Base-by-base conservation (phyloP, 2,888 invertebrate genomes). In the Blomia tropicalis region DNA sequence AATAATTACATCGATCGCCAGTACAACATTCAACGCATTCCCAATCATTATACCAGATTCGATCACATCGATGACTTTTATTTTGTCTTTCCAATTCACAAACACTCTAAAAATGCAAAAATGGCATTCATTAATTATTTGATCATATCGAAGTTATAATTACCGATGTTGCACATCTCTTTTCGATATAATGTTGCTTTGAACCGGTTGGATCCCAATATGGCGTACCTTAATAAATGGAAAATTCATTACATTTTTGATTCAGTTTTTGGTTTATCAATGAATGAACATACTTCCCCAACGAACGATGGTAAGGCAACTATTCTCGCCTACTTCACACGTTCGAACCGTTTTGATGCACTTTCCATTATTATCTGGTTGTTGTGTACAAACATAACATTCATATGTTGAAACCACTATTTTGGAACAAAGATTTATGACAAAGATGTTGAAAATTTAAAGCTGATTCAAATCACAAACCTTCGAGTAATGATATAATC, bases 1-100 rank as follows among this genome's bases (percentile, higher is more conserved):
- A 95, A 73, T 87, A 93, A 75, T 95, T 95, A 75, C 93, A 95
- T 61, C 88, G 80, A 74, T 95, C 93, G 58, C 93, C 93, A 71
- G 85, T 85, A 72, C 95, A 95, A 75, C 93, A 95, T 73, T 93
- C 91, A 0, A 87, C 84, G 75, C 93, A 95, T 67, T 84, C 83
- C 95, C 93, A 95, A 75, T 95, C 93, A 71, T 89, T 84, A 71
- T 92, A 95, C 91, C 71, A 88, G 69, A 91, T 87, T 70, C 88
- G 83, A 1, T 88, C 86, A 71, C 91, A 92, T 64, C 82, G 78
- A 5, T 80, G 80, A 83, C 84, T 87, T 70, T 82, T 81, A 43
- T 78, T 78, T 62, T 79, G 80, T 64, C 85, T 79, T 59, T 81
- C 81, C 64, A 78, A 77, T 27, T 84, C 83, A 73, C 95, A 95